Base-by-base conservation (phyloP, 2,888 invertebrate genomes). In the Ernsta delagoae region DNA sequence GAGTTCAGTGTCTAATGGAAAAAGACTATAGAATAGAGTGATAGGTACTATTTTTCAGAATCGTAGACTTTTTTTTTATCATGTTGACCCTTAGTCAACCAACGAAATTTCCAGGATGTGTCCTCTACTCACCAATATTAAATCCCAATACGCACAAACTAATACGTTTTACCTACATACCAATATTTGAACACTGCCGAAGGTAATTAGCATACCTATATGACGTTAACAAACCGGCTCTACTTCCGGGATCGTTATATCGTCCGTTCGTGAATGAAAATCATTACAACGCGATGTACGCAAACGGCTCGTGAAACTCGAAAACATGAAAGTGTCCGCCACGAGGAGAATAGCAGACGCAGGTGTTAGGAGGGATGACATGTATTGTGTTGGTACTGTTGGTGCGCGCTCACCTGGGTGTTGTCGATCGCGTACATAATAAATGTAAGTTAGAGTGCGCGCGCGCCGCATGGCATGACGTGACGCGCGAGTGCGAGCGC, bases 401-500 rank as follows among this genome's bases (percentile, higher is more conserved):
- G 63, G 63, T 70, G 81, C 87, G 86, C 88, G 88, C 91, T 92
- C 92, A 93, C 92, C 92, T 93, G 92, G 82, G 86, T 84, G 87
- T 87, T 89, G 85, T 90, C 92, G 79, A 90, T 87, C 83, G 90
- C 91, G 90, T 86, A 90, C 92, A 93, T 93, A 88, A 87, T 90
- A 89, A 77, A 72, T 76, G 81, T 83, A 85, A 84, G 84, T 85
- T 80, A 85, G 78, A 82, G 78, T 75, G 85, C 79, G 81, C 79
- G 82, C 80, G 81, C 80, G 83, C 81, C 81, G 84, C 87, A 84
- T 86, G 85, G 83, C 90, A 87, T 75, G 72, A 56, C 60, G 67
- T 60, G 53, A 73, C 74, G 72, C n/a, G n/a, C n/a, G n/a, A n/a
- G n/a, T n/a, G n/a, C n/a, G n/a, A n/a, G n/a, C n/a, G n/a, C n/a